phyloP scores from a whole-genome alignment of 2,797 vertebrate genomes.

The Benthosema pterotum region DNA sequence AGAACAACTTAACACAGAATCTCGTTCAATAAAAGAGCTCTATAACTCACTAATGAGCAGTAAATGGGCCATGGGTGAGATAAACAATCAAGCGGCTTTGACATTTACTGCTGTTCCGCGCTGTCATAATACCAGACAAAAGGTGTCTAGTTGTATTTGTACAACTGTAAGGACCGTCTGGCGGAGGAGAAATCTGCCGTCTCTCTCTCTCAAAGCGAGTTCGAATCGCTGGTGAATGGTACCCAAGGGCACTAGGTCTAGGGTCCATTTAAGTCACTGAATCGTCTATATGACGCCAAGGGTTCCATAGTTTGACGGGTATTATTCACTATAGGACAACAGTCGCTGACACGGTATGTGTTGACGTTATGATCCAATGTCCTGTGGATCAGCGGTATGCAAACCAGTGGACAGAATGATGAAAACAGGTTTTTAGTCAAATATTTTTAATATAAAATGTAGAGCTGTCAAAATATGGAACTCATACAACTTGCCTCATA shows the following conservation, averaged over 20 bases:
- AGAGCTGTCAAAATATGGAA: conserved; percentile 59
- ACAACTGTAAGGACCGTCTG: conserved; percentile 37
- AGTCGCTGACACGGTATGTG: too few species aligned
- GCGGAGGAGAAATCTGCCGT: conserved; percentile 22
- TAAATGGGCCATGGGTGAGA: not conserved
- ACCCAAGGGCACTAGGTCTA: conserved; percentile 39
- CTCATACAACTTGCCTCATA: conserved; percentile 45
- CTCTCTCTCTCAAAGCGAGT: conserved; percentile 17
- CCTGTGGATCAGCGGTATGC: too few species aligned
- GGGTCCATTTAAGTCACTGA: conserved; percentile 14
- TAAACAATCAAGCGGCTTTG: conserved; percentile 2
- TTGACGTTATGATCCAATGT: too few species aligned
- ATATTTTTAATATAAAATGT: conserved; percentile 63
- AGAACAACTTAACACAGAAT: conserved; percentile 1
- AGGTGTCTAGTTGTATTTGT: conserved; percentile 43
- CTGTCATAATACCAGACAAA: conserved; percentile 36
- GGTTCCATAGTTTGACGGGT: conserved; percentile 17
- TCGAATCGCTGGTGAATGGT: conserved; percentile 33
- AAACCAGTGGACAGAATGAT: too few species aligned
- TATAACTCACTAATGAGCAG: conserved; percentile 12
- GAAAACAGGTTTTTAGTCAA: conserved; percentile 25
- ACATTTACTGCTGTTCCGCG: conserved; percentile 17
- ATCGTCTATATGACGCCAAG: not conserved
- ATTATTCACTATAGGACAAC: not conserved
- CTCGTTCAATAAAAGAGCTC: not conserved